Conservation (phyloP, 2,797 vertebrate genomes). For the Cygnus olor region DNA sequence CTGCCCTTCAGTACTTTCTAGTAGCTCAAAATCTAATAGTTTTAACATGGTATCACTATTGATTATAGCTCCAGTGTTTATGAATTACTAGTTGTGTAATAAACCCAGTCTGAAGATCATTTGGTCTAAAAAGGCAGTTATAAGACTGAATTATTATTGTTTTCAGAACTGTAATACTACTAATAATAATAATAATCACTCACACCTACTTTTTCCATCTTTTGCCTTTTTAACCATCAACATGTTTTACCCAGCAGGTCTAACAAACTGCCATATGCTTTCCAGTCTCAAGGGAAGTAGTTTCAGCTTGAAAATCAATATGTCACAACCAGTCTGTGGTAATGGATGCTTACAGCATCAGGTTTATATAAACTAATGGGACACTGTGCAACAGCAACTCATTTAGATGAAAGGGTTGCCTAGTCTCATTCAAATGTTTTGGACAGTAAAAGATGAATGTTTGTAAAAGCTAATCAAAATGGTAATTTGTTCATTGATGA, state of each 20-base stretch:
- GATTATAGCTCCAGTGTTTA: not conserved
- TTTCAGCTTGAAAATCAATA: slow-evolving; percentile 71
- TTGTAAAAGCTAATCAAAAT: slow-evolving; percentile 50
- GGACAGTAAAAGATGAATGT: not conserved
- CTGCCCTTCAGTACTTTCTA: not conserved
- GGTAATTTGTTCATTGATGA: slow-evolving; percentile 25
- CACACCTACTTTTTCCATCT: not conserved
- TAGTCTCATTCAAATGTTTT: slow-evolving; percentile 2
- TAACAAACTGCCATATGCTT: slow-evolving; percentile 63
- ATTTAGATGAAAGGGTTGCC: slow-evolving; percentile 65
- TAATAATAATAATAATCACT: not conserved
- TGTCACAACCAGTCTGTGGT: slow-evolving; percentile 59
- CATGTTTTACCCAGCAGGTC: slow-evolving; percentile 49
- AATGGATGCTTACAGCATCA: slow-evolving; percentile 70
- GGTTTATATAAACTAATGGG: slow-evolving; percentile 61
- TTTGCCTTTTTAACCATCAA: not conserved
- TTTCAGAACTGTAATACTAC: not conserved
- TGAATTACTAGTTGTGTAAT: not conserved
- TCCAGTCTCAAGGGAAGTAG: slow-evolving; percentile 53
- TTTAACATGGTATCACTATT: not conserved
- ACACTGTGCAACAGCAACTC: slow-evolving; percentile 23
- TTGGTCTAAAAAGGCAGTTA: not conserved
- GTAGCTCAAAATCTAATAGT: not conserved
- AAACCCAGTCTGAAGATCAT: not conserved
- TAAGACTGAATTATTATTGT: not conserved